phyloP scores from a whole-genome alignment of 2,888 invertebrate species.

The Brachynemurus nebulosus region DNA sequence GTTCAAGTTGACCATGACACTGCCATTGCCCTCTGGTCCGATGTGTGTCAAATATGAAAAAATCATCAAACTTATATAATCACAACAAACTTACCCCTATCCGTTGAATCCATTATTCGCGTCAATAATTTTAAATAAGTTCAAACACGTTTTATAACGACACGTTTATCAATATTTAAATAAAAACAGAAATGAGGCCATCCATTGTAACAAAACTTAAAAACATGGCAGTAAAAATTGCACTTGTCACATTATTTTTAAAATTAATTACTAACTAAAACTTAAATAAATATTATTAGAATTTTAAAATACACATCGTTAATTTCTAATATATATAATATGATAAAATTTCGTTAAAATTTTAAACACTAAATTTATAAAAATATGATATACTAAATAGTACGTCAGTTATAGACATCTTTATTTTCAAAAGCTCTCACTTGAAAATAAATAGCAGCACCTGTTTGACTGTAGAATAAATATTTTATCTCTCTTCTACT shows the following conservation, averaged over 20 bases:
- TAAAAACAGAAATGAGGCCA: constrained; percentile 1
- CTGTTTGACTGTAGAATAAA: neutral
- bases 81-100: constrained; percentile 26
- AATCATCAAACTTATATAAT: constrained; percentile 19
- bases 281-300: too few species aligned
- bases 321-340: too few species aligned
- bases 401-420: constrained; percentile 1
- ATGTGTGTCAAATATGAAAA: constrained; percentile 28
- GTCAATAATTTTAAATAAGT: neutral
- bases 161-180: neutral
- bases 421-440: neutral
- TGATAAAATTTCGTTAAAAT: neutral
- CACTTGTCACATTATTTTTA: constrained; percentile 3
- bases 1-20: constrained; percentile 44
- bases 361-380: neutral
- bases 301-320: too few species aligned
- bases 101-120: constrained; percentile 26
- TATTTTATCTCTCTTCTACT: neutral
- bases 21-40: constrained; percentile 40
- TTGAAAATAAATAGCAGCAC: neutral
- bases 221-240: constrained; percentile 6
- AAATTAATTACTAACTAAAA: too few species aligned
- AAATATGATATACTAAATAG: neutral
- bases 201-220: neutral
- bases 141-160: neutral